Base-by-base conservation (phyloP, 2,797 vertebrate genomes). In the Cirrhinus molitorella region DNA sequence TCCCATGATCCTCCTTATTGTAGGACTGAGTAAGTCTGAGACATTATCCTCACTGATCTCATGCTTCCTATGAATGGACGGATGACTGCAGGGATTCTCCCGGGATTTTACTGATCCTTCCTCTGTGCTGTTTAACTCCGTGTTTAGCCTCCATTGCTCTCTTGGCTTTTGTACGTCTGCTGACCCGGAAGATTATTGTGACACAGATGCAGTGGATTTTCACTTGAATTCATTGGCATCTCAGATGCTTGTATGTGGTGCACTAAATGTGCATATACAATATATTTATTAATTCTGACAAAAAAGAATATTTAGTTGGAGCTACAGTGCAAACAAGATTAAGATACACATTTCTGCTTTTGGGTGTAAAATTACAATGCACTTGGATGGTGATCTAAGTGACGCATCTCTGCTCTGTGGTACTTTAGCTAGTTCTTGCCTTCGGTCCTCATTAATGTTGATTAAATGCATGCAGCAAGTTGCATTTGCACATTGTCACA, bases 31-130 rank as follows among this genome's bases (percentile, higher is more conserved):
- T 81, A 78, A 68, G 61, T 34, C 70, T 57, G 23, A 87, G 83
- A 83, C 79, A 78, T 87, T 88, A 88, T 83, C 86, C 80, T 89
- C 70, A 87, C 74, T 83, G 66, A 73, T 80, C n/a, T 84, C 84
- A 67, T 87, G 49, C 79, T 67, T 25, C 57, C 88, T 86, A 65
- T 84, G 14, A 1, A 47, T 65, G 55, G 23, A n/a, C 6, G 5
- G 63, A 40, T 73, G 31, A 85, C 84, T 70, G 5, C 63, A 65
- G 55, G 70, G 66, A 43, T 79, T 88, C 83, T 67, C 14, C 16
- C 45, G 72, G 77, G 67, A 65, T 84, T 67, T 80, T 3, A 37
- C 63, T 63, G 68, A 88, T 83, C 49, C 79, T 61, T 88, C 76
- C 17, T 55, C 84, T 17, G 1, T 49, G 28, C 66, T 47, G 55